Conservation (phyloP, 2,797 vertebrate genomes). For the Scolopax bukidnonensis region DNA sequence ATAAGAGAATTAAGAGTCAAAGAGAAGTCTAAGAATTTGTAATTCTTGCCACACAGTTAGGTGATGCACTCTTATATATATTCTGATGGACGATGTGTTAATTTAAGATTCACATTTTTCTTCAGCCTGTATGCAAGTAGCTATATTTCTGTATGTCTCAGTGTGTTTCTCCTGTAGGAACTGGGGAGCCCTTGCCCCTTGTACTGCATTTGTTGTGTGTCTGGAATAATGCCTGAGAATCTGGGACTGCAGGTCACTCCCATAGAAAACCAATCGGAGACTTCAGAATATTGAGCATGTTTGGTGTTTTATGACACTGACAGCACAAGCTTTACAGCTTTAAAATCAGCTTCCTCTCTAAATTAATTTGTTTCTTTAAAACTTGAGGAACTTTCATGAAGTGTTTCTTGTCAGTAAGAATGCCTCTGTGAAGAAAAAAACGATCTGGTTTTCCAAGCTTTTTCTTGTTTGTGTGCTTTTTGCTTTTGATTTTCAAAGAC, state of each 20-base stretch:
- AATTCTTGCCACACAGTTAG: background rate
- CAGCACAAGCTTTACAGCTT: background rate
- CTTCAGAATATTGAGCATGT: background rate
- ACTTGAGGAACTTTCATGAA: background rate
- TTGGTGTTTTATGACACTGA: background rate
- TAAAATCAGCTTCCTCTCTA: background rate
- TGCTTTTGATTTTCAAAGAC: background rate
- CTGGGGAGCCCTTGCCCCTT: background rate
- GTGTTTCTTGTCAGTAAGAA: background rate
- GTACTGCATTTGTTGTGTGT: background rate
- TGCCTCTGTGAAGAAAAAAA: background rate
- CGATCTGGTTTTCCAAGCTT: background rate
- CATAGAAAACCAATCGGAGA: background rate
- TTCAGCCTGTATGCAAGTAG: background rate
- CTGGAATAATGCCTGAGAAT: background rate
- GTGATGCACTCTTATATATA: background rate
- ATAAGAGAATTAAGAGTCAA: background rate
- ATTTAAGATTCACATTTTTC: background rate
- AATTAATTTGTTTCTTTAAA: background rate
- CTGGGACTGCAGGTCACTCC: background rate
- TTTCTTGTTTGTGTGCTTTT: background rate
- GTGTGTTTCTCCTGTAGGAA: background rate
- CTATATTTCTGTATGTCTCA: rapidly evolving
- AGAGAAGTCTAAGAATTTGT: background rate
- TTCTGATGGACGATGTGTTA: too few relatives aligned